Conservation (phyloP, 1,140 invertebrate species). For the Drosophila sucinea region DNA sequence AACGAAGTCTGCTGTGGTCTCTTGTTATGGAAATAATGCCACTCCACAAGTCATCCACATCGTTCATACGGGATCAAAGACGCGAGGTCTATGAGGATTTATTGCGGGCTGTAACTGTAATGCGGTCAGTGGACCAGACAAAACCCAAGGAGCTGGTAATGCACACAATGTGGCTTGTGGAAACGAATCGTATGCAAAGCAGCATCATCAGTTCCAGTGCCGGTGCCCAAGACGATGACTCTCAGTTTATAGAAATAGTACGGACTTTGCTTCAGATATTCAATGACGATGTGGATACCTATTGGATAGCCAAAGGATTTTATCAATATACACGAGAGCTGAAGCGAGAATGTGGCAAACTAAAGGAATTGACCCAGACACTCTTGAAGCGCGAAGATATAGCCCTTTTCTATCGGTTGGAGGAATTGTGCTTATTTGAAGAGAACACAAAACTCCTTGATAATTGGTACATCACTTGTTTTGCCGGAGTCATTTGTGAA, state of each 20-base stretch:
- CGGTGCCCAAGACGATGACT: slow-evolving; percentile 84
- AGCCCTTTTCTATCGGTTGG: slow-evolving; percentile 86
- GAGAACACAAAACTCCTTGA: slow-evolving; percentile 86
- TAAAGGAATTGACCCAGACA: slow-evolving; percentile 87
- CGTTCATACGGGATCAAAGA: slow-evolving; percentile 89
- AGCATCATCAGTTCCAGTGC: slow-evolving; percentile 84
- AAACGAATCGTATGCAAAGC: slow-evolving; percentile 87
- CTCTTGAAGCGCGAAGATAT: slow-evolving; percentile 89
- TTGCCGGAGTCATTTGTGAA: slow-evolving; percentile 91
- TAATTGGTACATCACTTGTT: slow-evolving; percentile 91
- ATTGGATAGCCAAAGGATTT: slow-evolving; percentile 90
- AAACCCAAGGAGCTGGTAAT: slow-evolving; percentile 86
- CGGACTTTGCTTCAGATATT: slow-evolving; percentile 88
- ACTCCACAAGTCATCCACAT: slow-evolving; percentile 88
- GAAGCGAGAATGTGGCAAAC: slow-evolving; percentile 86
- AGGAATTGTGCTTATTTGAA: slow-evolving; percentile 84
- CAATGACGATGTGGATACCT: slow-evolving; percentile 89
- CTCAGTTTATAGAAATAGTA: slow-evolving; percentile 86
- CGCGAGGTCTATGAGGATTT: slow-evolving; percentile 90
- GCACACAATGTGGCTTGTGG: slow-evolving; percentile 90
- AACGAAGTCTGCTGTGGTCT: slow-evolving; percentile 93
- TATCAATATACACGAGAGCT: slow-evolving; percentile 87
- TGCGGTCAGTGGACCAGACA: slow-evolving; percentile 84
- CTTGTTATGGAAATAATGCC: slow-evolving; percentile 89
- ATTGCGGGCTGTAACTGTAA: slow-evolving; percentile 87